Conservation (phyloP, 2,888 invertebrate species). For the Netelia melanura region DNA sequence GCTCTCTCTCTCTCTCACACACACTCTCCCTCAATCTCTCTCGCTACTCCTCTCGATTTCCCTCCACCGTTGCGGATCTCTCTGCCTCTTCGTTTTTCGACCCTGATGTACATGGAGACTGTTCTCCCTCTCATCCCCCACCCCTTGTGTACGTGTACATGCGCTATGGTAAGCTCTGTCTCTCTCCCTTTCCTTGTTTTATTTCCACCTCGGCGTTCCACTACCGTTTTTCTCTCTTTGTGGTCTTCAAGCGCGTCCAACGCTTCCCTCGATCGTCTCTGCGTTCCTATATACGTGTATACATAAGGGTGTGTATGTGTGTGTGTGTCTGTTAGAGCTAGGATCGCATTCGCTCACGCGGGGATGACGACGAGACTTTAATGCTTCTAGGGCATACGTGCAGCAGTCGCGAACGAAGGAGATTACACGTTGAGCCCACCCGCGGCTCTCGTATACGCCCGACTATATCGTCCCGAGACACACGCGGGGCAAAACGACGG, state of each 20-base stretch:
- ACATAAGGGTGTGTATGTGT: slow-evolving; percentile 7
- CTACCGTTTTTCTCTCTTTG: slow-evolving; percentile 76
- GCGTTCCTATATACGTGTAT: neutral
- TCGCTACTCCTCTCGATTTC: slow-evolving; percentile 62
- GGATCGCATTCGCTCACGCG: slow-evolving; percentile 72
- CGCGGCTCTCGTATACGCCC: slow-evolving; percentile 71
- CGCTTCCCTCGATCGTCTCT: slow-evolving; percentile 40
- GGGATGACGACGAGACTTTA: slow-evolving; percentile 79
- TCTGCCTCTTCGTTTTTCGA: slow-evolving; percentile 55
- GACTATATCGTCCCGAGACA: slow-evolving; percentile 67
- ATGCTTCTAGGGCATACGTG: slow-evolving; percentile 79
- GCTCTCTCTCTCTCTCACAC: slow-evolving; percentile 38
- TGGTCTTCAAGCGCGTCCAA: slow-evolving; percentile 76
- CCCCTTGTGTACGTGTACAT: slow-evolving; percentile 37
- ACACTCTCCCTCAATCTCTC: slow-evolving; percentile 45
- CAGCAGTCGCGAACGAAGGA: slow-evolving; percentile 70
- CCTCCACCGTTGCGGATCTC: slow-evolving; percentile 31
- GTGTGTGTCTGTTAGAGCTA: slow-evolving; percentile 61
- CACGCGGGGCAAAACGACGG: slow-evolving; percentile 64
- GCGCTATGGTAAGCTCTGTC: slow-evolving; percentile 62
- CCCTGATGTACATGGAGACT: slow-evolving; percentile 46
- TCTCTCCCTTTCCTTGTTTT: slow-evolving; percentile 72
- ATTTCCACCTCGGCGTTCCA: slow-evolving; percentile 77
- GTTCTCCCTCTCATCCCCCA: slow-evolving; percentile 56
- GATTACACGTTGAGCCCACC: slow-evolving; percentile 79